Base-by-base conservation (phyloP, 2,888 invertebrate genomes). In the Drosophila tripunctata region DNA sequence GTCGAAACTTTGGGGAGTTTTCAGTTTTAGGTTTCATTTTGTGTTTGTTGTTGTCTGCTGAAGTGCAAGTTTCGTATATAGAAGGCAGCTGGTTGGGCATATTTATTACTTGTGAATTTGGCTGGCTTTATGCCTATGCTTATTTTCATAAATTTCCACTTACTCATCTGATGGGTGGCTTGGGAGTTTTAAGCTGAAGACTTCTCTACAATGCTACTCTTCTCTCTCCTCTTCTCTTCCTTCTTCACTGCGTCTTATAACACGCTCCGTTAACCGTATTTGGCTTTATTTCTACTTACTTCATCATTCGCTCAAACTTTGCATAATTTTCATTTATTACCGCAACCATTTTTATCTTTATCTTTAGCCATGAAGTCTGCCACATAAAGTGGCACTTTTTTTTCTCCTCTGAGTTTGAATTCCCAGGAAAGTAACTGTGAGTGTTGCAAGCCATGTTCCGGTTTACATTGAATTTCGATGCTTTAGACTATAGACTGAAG, bases 271-370 rank as follows among this genome's bases (percentile, higher is more conserved):
- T 81, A 81, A 87, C 75, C 75, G 68, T 81, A 78, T 80, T 80
- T 70, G 76, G 68, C 70, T 79, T 87, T 55, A 35, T 8, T 75
- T 38, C 27, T 41, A 65, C 74, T 62, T 79, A 83, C 81, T 87
- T 75, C 87, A 81, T 81, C 81, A 81, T 87, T 87, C 71, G 87
- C 72, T 84, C 75, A 75, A 81, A 81, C 78, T 81, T 81, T 81
- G 87, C 81, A 81, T 81, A 81, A 81, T 81, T 81, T 87, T 80
- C 81, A 84, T 81, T 81, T 81, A 87, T 81, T 87, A 81, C 81
- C 78, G 62, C 81, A 84, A 56, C 87, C 69, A 73, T 76, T 86
- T 84, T 82, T 64, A 76, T 76, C 67, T 84, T 82, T 64, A 76
- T 76, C 67, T 76, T 15, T 55, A 15, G 60, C 76, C 67, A 76